phyloP scores from a whole-genome alignment of 2,113 vertebrate species.

The Peromyscus californicus region DNA sequence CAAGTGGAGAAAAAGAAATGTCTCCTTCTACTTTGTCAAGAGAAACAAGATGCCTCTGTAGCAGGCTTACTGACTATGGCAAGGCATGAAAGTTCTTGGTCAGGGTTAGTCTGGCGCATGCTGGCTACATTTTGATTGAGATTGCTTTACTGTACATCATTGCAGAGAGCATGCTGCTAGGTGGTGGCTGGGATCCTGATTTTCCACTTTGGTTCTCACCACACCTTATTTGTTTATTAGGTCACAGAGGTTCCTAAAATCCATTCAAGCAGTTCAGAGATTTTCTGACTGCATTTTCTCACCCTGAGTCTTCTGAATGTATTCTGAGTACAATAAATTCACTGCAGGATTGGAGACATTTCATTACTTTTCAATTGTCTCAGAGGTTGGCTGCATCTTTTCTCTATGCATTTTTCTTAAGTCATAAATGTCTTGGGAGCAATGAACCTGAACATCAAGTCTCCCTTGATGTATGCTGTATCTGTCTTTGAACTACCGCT shows the following conservation, averaged over 20 bases:
- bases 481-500: neutral
- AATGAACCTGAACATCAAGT: neutral
- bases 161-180: neutral
- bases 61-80: constrained; percentile 31
- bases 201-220: constrained; percentile 82
- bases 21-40: neutral
- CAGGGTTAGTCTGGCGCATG: neutral
- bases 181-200: constrained; percentile 72
- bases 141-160: neutral
- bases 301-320: neutral
- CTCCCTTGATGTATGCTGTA: neutral
- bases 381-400: neutral
- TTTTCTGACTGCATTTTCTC: constrained; percentile 24
- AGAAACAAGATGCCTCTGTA: neutral
- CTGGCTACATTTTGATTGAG: constrained; percentile 29
- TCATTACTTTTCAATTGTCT: neutral
- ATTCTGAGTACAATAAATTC: neutral
- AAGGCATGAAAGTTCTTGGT: neutral
- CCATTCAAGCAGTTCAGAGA: neutral
- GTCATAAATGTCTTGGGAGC: neutral
- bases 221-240: constrained; percentile 82
- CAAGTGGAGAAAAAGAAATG: neutral
- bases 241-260: constrained; percentile 71
- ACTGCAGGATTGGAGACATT: neutral
- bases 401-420: neutral